phyloP scores from a whole-genome alignment of 1,140 invertebrate genomes.

The Acromyrmex charruanus region DNA sequence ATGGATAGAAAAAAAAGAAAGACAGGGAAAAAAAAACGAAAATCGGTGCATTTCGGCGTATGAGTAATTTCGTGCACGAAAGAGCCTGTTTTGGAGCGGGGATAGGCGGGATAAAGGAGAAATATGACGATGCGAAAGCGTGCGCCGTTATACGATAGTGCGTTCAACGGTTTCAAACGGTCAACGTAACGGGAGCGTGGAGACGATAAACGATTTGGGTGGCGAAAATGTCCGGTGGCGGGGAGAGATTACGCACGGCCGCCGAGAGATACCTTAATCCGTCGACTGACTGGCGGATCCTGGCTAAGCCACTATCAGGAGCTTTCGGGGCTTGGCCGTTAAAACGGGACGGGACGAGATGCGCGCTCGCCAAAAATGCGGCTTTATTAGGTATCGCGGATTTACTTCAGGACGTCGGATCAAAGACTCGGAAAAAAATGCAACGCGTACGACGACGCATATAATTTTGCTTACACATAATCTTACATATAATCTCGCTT shows the following conservation, averaged over 20 bases:
- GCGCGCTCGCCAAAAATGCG: slow-evolving; percentile 32
- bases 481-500: background rate
- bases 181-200: slow-evolving; percentile 46
- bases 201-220: slow-evolving; percentile 64
- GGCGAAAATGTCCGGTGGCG: slow-evolving; percentile 64
- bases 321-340: slow-evolving; percentile 66
- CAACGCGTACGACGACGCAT: background rate
- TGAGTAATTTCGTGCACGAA: slow-evolving; percentile 54
- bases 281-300: slow-evolving; percentile 75
- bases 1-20: background rate
- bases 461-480: background rate
- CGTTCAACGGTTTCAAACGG: slow-evolving; percentile 39
- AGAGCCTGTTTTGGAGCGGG: slow-evolving; percentile 42
- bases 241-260: slow-evolving; percentile 62
- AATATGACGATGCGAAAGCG: slow-evolving; percentile 52
- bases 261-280: slow-evolving; percentile 74
- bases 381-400: slow-evolving; percentile 63
- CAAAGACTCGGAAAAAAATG: slow-evolving; percentile 26
- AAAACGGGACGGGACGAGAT: slow-evolving; percentile 21
- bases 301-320: slow-evolving; percentile 74
- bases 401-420: slow-evolving; percentile 31
- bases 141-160: slow-evolving; percentile 55
- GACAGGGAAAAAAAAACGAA: background rate
- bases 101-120: slow-evolving; percentile 56
- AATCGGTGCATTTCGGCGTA: slow-evolving; percentile 26